phyloP scores from a whole-genome alignment of 2,113 vertebrate species.

The Ameiurus melas region DNA sequence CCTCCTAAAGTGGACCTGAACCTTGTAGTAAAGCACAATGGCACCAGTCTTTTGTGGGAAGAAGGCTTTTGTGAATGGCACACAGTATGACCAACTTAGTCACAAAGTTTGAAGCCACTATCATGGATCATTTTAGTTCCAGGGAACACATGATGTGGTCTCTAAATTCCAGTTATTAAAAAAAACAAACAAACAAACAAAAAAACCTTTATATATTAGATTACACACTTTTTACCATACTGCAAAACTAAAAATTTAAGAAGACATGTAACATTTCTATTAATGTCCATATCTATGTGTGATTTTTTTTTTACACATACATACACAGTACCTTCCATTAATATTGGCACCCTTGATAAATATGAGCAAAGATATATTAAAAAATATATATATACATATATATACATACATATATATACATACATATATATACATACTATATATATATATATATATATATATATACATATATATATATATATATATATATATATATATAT shows the following conservation, averaged over 20 bases:
- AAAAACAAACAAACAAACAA: slow-evolving; percentile 1
- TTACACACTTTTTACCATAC: not conserved
- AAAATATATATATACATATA: too few species aligned
- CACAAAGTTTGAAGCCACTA: slow-evolving; percentile 44
- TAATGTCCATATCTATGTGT: not conserved
- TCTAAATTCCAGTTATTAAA: slow-evolving; percentile 43
- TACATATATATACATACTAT: too few species aligned
- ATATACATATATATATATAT: too few species aligned
- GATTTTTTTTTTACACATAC: too few species aligned
- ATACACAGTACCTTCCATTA: too few species aligned
- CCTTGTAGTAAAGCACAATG: slow-evolving; percentile 35
- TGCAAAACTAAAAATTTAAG: not conserved
- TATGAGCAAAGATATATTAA: too few species aligned
- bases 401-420: too few species aligned
- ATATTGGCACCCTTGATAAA: too few species aligned
- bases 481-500: too few species aligned
- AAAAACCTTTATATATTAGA: not conserved
- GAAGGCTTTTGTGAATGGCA: slow-evolving; percentile 33
- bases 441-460: too few species aligned
- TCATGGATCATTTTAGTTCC: slow-evolving; percentile 23
- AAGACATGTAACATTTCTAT: not conserved
- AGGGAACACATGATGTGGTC: slow-evolving; percentile 31
- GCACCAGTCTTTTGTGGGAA: slow-evolving; percentile 37
- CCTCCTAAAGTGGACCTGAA: slow-evolving; percentile 41
- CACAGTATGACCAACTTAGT: slow-evolving; percentile 42